Evolutionary conservation across 2,888 invertebrate species (phyloP), one percentile per base, ranked within the genome.

Genomic region (Cryptus viduatorius): DNA sequence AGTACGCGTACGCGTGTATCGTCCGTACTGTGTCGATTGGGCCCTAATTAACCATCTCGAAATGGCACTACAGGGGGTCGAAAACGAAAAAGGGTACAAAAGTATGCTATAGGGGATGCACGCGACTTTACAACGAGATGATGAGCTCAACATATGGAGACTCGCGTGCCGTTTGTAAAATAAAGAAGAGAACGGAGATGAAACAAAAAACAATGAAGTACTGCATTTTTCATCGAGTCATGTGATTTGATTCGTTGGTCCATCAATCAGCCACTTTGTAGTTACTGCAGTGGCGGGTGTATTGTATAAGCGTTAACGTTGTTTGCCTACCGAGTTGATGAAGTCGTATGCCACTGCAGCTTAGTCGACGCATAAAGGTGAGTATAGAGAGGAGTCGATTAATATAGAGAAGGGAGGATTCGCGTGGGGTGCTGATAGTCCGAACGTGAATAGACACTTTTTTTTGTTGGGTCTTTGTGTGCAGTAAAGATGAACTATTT

Each of bases 381-480:
- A 42, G 50, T 29, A 69, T 19, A 64, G 19, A 64, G 69, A 79
- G 68, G 76, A 83, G 64, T 79, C 81, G 72, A 85, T 86, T 83
- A 81, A 85, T 83, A 67, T 69, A 50, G 10, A 80, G 79, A 82
- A 83, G 81, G 73, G 72, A 59, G 67, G 65, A 67, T 82, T 79
- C 83, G 71, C 72, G 85, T 82, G 69, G 82, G 83, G 61, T 67
- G 48, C 84, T 86, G 88, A 90, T 89, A 80, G 83, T 82, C 82
- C 72, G 65, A 59, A 77, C 61, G 61, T 89, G 90, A 90, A 87
- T 89, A 68, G 86, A 77, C 73, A 67, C 29, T 78, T 68, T 76
- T 76, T 71, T 46, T 59, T 44, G 4, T 68, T 8, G 42, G 19
- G 19, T 50, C 24, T 82, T 24, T 50, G 29, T 59, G 4, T 59